Conservation (phyloP, 2,888 invertebrate genomes). For the Diabrotica balteata region DNA sequence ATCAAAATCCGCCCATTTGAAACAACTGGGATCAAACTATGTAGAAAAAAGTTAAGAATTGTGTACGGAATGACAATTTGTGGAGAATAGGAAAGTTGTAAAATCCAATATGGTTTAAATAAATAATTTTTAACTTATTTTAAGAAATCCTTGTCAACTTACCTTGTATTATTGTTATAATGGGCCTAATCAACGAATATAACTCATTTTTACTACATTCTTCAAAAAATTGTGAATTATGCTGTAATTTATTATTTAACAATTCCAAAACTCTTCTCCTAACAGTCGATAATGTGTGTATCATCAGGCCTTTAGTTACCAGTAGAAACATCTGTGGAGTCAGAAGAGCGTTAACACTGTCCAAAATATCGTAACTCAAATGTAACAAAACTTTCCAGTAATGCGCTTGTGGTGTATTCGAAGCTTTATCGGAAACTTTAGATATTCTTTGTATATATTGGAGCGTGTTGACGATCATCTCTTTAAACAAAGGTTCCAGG, state of each 20-base stretch:
- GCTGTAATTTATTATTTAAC: slow-evolving; percentile 80
- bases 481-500: slow-evolving; percentile 72
- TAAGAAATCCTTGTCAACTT: not conserved
- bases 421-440: slow-evolving; percentile 68
- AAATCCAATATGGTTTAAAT: slow-evolving; percentile 46
- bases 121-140: not conserved
- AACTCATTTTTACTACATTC: slow-evolving; percentile 61
- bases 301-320: slow-evolving; percentile 76
- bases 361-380: slow-evolving; percentile 79
- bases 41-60: too few species aligned
- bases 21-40: too few species aligned
- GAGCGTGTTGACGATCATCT: slow-evolving; percentile 72
- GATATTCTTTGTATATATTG: slow-evolving; percentile 72
- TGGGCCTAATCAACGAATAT: slow-evolving; percentile 67
- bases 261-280: slow-evolving; percentile 85
- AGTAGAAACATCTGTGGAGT: slow-evolving; percentile 81
- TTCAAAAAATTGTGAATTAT: slow-evolving; percentile 68
- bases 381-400: slow-evolving; percentile 86
- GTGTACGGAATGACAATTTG: too few species aligned
- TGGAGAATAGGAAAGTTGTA: too few species aligned
- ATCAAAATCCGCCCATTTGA: too few species aligned
- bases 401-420: slow-evolving; percentile 67
- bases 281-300: slow-evolving; percentile 74
- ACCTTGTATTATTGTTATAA: slow-evolving; percentile 68
- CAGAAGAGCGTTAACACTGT: slow-evolving; percentile 80